Conservation (phyloP, 2,797 vertebrate genomes). For the Platyrinchus mystaceus region DNA sequence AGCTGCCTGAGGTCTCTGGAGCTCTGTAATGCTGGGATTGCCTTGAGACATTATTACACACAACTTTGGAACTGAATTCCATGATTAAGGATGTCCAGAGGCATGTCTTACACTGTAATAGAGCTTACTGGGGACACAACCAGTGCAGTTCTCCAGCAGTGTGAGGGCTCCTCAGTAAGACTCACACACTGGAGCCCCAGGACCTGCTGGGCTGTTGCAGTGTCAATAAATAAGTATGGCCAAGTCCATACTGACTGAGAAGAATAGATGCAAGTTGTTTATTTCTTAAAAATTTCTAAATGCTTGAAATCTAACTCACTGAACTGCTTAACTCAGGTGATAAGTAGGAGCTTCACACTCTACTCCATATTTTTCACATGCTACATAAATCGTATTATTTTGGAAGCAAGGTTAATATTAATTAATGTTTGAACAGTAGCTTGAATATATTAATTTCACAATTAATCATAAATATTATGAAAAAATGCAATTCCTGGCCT, state of each 20-base stretch:
- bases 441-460: not conserved
- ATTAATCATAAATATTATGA: not conserved
- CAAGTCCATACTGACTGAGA: not conserved
- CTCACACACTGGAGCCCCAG: not conserved
- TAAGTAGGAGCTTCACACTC: not conserved
- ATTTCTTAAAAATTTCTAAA: not conserved
- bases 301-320: not conserved
- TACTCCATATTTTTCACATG: not conserved
- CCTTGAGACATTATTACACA: not conserved
- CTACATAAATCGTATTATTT: not conserved
- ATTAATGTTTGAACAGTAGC: not conserved
- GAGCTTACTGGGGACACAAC: not conserved
- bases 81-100: not conserved
- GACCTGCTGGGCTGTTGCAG: not conserved
- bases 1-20: not conserved
- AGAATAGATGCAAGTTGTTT: fast-evolving
- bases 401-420: not conserved
- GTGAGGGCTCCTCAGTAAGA: not conserved
- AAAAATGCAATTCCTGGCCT: not conserved
- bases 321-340: not conserved
- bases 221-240: not conserved
- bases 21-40: not conserved
- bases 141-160: not conserved
- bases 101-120: not conserved
- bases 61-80: not conserved